A percentile compares a stretch with the other conserved stretches of the same genome.
Evolutionary conservation across 2,888 invertebrate genomes (phyloP).

Genomic region (Heliconius ethilla): DNA sequence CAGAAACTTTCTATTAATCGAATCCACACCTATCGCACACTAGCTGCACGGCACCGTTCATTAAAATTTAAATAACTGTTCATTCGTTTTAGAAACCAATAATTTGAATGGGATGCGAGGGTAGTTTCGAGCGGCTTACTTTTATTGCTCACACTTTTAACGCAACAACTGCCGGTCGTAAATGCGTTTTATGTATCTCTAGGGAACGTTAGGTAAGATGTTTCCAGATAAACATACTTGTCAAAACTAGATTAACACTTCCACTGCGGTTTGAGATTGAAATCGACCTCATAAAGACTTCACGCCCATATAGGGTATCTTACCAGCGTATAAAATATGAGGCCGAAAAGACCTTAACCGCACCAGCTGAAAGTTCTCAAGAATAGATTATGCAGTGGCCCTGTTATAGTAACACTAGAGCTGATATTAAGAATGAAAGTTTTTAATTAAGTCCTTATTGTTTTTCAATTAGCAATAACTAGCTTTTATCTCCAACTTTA

Average conservation of each 20-base stretch:
- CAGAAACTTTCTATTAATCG: background rate
- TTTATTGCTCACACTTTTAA: slow-evolving; percentile 23
- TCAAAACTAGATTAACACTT: background rate
- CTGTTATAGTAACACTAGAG: too few species aligned
- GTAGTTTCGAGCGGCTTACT: slow-evolving; percentile 18
- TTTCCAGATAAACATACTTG: background rate
- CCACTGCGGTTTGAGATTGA: too few species aligned
- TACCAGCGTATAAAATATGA: slow-evolving; percentile 15
- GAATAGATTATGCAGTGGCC: too few species aligned
- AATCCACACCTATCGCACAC: background rate
- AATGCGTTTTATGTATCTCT: slow-evolving; percentile 20
- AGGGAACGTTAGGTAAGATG: background rate
- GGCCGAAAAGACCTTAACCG: too few species aligned
- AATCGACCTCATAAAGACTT: too few species aligned
- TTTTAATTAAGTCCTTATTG: too few species aligned
- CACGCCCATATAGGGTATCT: too few species aligned
- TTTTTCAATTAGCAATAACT: too few species aligned
- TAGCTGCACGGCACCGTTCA: background rate
- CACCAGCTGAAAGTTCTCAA: too few species aligned
- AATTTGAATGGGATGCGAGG: slow-evolving; percentile 20
- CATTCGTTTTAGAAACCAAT: background rate
- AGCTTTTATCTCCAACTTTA: too few species aligned
- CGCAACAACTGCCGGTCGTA: slow-evolving; percentile 17
- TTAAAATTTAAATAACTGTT: background rate
- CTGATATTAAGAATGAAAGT: too few species aligned